Percentiles rank a stretch among this genome's conserved stretches.
Conservation (phyloP, 2,113 vertebrate genomes). For the Siniperca chuatsi region DNA sequence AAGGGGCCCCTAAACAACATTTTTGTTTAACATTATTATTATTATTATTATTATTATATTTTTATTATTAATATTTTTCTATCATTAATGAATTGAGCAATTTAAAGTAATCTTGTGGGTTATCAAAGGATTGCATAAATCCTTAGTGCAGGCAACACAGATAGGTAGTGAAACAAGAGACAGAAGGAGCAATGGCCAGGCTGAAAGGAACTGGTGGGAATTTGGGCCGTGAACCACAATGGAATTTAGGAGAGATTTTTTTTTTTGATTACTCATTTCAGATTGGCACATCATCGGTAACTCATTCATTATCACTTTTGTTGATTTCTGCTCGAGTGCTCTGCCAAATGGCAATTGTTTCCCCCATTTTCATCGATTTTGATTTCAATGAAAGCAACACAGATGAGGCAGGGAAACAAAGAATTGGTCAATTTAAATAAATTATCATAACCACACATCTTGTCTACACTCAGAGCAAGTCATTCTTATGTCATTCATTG, state of each 20-base stretch:
- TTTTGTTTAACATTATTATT: too few species aligned
- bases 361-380: not conserved
- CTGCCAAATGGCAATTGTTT: not conserved
- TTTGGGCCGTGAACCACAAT: not conserved
- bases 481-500: not conserved
- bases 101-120: too few species aligned
- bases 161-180: not conserved
- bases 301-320: not conserved
- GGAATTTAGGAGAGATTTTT: not conserved
- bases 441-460: not conserved
- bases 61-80: too few species aligned
- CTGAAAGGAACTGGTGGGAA: not conserved
- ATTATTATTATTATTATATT: too few species aligned
- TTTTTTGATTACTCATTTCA: not conserved
- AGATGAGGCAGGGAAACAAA: not conserved
- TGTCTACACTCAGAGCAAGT: not conserved
- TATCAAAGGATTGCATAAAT: not conserved
- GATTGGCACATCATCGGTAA: not conserved
- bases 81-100: too few species aligned
- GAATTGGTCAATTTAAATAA: not conserved
- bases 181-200: not conserved
- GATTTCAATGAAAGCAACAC: not conserved
- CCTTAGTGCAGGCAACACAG: not conserved
- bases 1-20: too few species aligned
- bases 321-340: not conserved